These are phyloP conservation scores for Meliscaeva auricollis DNA, from an alignment of 2,888 invertebrate genomes.

Conservation along the genomic window DNA sequence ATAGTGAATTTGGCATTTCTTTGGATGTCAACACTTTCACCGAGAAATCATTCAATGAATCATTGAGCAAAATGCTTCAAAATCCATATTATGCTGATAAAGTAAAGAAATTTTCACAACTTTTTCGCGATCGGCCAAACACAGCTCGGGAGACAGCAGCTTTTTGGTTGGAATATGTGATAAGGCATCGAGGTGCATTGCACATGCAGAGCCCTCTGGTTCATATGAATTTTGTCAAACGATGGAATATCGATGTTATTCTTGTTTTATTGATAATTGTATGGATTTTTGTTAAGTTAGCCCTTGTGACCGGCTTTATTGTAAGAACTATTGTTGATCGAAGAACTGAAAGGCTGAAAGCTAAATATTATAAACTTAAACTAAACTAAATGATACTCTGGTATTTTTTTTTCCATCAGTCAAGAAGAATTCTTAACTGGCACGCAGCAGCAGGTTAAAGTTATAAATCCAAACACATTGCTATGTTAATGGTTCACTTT, in stretches of 20 bases:
- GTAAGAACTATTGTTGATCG: background rate
- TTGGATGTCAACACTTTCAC: conserved; percentile 78
- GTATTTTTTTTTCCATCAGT: no score
- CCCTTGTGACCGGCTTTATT: background rate
- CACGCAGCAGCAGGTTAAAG: no score
- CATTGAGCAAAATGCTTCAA: conserved; percentile 78
- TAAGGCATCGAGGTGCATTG: conserved; percentile 85
- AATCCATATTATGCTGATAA: conserved; percentile 78
- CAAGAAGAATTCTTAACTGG: no score
- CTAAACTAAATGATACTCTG: background rate
- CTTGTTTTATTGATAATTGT: conserved; percentile 69
- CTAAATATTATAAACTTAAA: background rate
- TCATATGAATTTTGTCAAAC: conserved; percentile 84
- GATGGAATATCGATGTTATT: conserved; percentile 85
- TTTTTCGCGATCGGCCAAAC: conserved; percentile 86
- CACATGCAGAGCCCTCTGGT: conserved; percentile 85
- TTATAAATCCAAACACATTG: conserved; percentile 16
- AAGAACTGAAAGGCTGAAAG: background rate
- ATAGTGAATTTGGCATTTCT: conserved; percentile 79
- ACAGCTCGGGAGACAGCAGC: conserved; percentile 85
- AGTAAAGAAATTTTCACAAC: conserved; percentile 83
- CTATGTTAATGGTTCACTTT: background rate
- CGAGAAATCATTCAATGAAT: conserved; percentile 70
- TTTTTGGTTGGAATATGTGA: conserved; percentile 86
- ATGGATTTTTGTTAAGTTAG: conserved; percentile 48